Conservation (phyloP, 1,140 invertebrate species). For the Gonioctena quinquepunctata region DNA sequence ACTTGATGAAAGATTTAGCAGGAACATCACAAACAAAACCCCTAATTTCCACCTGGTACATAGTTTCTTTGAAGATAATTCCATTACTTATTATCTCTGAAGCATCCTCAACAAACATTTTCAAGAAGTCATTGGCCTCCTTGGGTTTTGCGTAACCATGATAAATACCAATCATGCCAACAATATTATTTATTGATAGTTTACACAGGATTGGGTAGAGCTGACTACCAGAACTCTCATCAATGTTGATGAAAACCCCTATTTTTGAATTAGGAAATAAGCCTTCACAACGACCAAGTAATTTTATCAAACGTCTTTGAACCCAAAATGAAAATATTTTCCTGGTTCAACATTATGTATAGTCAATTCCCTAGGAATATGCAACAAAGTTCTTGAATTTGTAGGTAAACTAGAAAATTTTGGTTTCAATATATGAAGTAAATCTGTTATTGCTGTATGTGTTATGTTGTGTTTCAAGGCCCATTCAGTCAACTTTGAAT, state of each 20-base stretch:
- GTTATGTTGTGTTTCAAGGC: too few species aligned
- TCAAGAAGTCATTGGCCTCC: background rate
- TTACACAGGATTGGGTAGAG: background rate
- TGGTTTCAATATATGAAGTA: too few species aligned
- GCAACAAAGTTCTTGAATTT: too few species aligned
- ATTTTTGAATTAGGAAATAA: background rate
- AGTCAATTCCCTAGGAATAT: too few species aligned
- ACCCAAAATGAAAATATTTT: background rate
- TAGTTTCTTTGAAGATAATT: background rate
- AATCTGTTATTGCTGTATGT: too few species aligned
- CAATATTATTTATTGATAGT: background rate
- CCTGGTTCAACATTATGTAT: background rate
- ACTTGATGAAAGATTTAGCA: background rate
- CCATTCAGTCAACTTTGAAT: too few species aligned
- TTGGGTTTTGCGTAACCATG: background rate
- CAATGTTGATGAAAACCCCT: background rate
- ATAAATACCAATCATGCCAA: background rate
- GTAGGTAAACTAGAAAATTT: too few species aligned
- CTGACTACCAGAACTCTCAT: background rate
- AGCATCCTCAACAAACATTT: background rate
- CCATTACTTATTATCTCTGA: background rate
- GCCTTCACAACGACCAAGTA: background rate
- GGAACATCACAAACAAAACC: background rate
- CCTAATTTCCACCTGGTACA: background rate
- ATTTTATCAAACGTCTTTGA: background rate